These are phyloP conservation scores for Nicator chloris DNA, from an alignment of 2,113 vertebrate species.

Conservation along the genomic window DNA sequence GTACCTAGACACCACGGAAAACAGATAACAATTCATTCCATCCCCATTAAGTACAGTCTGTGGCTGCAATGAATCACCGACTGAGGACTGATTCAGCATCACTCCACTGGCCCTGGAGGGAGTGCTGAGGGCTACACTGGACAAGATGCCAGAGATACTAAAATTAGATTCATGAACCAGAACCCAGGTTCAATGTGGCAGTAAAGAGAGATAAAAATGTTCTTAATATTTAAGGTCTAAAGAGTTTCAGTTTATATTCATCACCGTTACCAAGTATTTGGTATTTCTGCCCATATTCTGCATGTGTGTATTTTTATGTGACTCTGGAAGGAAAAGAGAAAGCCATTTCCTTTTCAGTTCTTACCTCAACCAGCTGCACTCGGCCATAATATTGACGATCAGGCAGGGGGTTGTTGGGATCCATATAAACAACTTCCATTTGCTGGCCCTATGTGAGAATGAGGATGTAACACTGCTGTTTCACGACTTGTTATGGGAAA, in stretches of 20 bases:
- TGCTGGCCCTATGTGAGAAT: constrained; percentile 72
- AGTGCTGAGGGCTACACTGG: background rate
- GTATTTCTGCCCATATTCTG: background rate
- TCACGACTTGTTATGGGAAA: background rate
- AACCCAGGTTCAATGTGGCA: background rate
- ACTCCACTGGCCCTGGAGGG: background rate
- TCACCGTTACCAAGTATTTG: background rate
- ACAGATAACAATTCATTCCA: background rate
- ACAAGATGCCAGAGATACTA: background rate
- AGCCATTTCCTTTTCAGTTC: background rate
- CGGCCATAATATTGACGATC: constrained; percentile 82
- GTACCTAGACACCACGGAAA: background rate
- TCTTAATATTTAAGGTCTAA: background rate
- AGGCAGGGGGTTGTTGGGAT: constrained; percentile 76
- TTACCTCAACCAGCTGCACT: constrained; percentile 90
- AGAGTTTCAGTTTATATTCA: background rate
- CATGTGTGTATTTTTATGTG: background rate
- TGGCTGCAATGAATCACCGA: background rate
- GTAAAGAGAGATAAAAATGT: background rate
- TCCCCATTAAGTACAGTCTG: background rate
- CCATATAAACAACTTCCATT: constrained; percentile 79
- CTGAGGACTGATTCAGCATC: background rate
- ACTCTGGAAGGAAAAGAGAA: background rate
- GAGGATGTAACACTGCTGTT: background rate
- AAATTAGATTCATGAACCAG: background rate